Evolutionary conservation across 30 jellyfish, hydroid and myxozoan genomes (phyloP).

Genomic region (Mastigias papua): DNA sequence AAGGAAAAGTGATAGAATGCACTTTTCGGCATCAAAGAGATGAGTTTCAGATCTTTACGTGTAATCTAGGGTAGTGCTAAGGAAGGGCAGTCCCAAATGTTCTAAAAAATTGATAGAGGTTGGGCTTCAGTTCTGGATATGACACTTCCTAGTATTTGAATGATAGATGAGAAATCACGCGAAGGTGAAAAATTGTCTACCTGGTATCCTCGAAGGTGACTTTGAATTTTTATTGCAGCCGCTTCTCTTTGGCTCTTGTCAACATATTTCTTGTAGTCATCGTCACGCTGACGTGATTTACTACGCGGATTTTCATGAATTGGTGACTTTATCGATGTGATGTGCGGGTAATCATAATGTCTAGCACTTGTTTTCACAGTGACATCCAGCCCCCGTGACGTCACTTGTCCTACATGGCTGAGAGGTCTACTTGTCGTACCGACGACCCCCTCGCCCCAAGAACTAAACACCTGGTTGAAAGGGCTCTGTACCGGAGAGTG

Average conservation of each 20-base stretch:
- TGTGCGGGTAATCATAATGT: conserved; percentile 33
- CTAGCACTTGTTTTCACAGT: conserved; percentile 55
- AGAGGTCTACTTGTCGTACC: conserved; percentile 10
- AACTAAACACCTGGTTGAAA: conserved; percentile 24
- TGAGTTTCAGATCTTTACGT: too few relatives aligned
- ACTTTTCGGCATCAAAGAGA: too few relatives aligned
- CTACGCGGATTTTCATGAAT: neutral
- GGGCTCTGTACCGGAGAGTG: conserved; percentile 11
- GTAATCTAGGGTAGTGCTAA: too few relatives aligned
- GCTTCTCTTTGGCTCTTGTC: conserved; percentile 18
- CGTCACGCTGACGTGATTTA: neutral
- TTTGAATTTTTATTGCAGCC: conserved; percentile 76
- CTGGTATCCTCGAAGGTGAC: conserved; percentile 75
- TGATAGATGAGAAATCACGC: too few relatives aligned
- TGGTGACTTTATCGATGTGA: conserved; percentile 15
- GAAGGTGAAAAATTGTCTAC: too few relatives aligned
- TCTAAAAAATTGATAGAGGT: too few relatives aligned
- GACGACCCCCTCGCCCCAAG: conserved; percentile 69
- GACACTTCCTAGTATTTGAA: too few relatives aligned
- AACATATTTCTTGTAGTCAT: conserved; percentile 6
- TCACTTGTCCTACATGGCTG: conserved; percentile 24
- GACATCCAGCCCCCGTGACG: conserved; percentile 56
- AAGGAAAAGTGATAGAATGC: too few relatives aligned
- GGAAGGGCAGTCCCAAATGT: too few relatives aligned
- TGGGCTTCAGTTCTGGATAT: too few relatives aligned